phyloP scores from a whole-genome alignment of 2,113 vertebrate genomes.

The Atractosteus spatula region DNA sequence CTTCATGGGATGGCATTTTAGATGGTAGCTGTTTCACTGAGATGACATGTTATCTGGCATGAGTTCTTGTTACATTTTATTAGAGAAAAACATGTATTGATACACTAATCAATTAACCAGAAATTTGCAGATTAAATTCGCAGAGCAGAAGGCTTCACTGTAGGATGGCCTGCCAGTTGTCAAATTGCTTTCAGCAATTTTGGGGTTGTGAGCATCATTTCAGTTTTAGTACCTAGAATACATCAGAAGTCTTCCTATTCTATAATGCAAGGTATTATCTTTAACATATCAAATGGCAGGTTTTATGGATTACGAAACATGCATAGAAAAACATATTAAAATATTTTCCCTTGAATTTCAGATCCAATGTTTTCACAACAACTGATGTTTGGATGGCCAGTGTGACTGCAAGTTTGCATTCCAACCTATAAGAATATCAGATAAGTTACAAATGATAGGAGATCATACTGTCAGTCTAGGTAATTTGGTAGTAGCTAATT shows the following conservation, averaged over 20 bases:
- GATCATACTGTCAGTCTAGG: too few species aligned
- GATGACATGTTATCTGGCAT: not conserved
- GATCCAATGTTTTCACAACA: too few species aligned
- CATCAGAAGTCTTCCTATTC: not conserved
- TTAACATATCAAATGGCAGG: too few species aligned
- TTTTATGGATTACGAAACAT: too few species aligned
- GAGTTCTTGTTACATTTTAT: slow-evolving; percentile 9
- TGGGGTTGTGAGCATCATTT: slow-evolving; percentile 3
- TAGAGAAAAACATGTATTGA: slow-evolving; percentile 7
- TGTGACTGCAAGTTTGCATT: too few species aligned
- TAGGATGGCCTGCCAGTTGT: not conserved
- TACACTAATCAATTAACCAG: slow-evolving; percentile 19
- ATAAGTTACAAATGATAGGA: too few species aligned
- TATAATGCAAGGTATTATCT: not conserved
- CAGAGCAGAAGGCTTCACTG: slow-evolving; percentile 15
- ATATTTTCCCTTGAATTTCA: too few species aligned
- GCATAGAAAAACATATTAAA: too few species aligned
- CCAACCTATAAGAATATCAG: too few species aligned
- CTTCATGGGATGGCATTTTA: slow-evolving; percentile 5
- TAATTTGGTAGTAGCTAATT: too few species aligned
- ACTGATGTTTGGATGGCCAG: too few species aligned
- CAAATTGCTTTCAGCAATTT: slow-evolving; percentile 2
- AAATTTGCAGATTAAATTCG: slow-evolving; percentile 1
- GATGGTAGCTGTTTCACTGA: not conserved
- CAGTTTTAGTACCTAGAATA: not conserved